Percentiles rank a stretch among this genome's conserved stretches.
Evolutionary conservation across 2,113 vertebrate genomes (phyloP).

Genomic region (Aphyosemion australe): DNA sequence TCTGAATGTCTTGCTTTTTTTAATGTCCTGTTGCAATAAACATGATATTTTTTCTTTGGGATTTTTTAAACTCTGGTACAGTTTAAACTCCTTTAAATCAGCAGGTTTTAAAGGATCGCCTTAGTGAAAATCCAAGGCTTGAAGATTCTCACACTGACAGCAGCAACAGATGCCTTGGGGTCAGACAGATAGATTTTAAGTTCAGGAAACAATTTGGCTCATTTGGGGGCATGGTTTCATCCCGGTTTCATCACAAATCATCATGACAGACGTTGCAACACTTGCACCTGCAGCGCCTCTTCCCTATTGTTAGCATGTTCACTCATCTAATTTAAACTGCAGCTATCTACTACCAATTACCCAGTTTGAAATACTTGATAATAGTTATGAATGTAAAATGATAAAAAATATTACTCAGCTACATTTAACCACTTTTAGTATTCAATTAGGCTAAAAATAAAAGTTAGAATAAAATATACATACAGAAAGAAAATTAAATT

Average conservation of each 20-base stretch:
- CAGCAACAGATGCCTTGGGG: conserved; percentile 30
- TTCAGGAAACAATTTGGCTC: conserved; percentile 41
- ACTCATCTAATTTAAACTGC: background rate
- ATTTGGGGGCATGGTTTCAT: conserved; percentile 51
- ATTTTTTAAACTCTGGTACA: conserved; percentile 21
- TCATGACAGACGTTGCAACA: conserved; percentile 29
- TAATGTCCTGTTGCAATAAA: too few relatives aligned
- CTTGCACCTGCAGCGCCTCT: conserved; percentile 10
- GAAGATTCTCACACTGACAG: conserved; percentile 13
- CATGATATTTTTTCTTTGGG: too few relatives aligned
- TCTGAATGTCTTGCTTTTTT: too few relatives aligned
- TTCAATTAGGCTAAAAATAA: too few relatives aligned
- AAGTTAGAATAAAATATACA: too few relatives aligned
- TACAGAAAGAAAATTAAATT: too few relatives aligned
- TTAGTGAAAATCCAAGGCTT: conserved; percentile 22
- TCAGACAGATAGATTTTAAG: conserved; percentile 32
- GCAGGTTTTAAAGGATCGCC: conserved; percentile 9
- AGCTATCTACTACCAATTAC: conserved; percentile 8
- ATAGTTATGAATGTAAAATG: too few relatives aligned
- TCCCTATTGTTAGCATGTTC: background rate
- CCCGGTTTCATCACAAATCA: conserved; percentile 58
- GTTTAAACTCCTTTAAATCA: conserved; percentile 39
- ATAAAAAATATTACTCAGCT: too few relatives aligned
- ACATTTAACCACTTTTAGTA: too few relatives aligned
- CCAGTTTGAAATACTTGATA: conserved; percentile 17